These are phyloP conservation scores for Allacma fusca DNA, from an alignment of 2,888 invertebrate genomes.

Conservation along the genomic window DNA sequence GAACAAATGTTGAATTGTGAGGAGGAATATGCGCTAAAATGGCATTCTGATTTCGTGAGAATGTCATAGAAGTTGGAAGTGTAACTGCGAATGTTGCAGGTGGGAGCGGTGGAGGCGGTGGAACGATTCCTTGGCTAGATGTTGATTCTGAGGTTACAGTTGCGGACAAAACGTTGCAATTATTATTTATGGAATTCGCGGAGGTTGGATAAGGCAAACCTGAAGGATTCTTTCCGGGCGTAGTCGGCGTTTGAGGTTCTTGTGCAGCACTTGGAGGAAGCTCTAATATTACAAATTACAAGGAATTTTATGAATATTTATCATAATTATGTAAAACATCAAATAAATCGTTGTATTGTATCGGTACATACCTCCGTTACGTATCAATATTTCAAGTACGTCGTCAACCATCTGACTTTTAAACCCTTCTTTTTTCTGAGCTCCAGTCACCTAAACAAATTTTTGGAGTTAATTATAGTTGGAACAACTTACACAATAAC, in stretches of 20 bases:
- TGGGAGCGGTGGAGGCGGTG: slow-evolving; percentile 65
- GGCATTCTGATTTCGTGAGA: slow-evolving; percentile 43
- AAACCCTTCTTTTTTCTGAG: slow-evolving; percentile 60
- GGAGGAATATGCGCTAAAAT: slow-evolving; percentile 26
- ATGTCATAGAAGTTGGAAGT: slow-evolving; percentile 62
- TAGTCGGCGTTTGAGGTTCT: slow-evolving; percentile 71
- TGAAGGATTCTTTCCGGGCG: slow-evolving; percentile 65
- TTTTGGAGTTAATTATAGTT: not conserved
- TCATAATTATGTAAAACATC: no score
- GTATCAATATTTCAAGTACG: slow-evolving; percentile 90
- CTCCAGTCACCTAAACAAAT: slow-evolving; percentile 2
- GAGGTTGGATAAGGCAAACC: slow-evolving; percentile 40
- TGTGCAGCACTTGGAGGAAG: slow-evolving; percentile 87
- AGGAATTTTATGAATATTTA: no score
- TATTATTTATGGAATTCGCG: slow-evolving; percentile 39
- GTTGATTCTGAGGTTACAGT: not conserved
- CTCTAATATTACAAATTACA: slow-evolving; percentile 67
- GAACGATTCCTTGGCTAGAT: slow-evolving; percentile 62
- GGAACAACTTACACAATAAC: not conserved
- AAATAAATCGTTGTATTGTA: no score
- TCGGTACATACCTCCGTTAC: slow-evolving; percentile 73
- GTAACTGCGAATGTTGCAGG: slow-evolving; percentile 62
- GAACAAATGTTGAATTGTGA: slow-evolving; percentile 27
- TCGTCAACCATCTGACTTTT: slow-evolving; percentile 88
- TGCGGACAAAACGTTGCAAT: not conserved